Conservation (phyloP, 2,113 vertebrate genomes). For the Pachyramphus minor region DNA sequence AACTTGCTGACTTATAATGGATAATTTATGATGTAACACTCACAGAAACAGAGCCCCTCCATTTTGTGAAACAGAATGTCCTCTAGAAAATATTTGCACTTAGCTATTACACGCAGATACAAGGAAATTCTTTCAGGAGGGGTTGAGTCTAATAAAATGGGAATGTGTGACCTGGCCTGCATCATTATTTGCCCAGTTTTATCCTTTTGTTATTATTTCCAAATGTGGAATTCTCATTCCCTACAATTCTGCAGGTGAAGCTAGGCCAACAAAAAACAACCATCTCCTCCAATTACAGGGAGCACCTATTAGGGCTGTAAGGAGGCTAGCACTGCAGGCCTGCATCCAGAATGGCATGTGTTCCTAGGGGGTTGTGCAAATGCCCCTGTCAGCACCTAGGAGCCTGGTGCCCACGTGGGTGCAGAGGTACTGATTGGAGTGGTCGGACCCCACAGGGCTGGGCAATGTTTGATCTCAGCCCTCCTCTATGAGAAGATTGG, state of each 20-base stretch:
- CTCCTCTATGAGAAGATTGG: not conserved
- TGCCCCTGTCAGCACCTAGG: not conserved
- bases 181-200: slow-evolving; percentile 54
- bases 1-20: not conserved
- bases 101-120: slow-evolving; percentile 39
- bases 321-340: not conserved
- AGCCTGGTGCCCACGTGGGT: rapidly evolving
- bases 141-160: slow-evolving; percentile 59
- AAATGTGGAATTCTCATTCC: slow-evolving; percentile 60
- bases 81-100: slow-evolving; percentile 53
- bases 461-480: not conserved
- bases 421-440: not conserved
- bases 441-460: rapidly evolving
- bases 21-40: slow-evolving; percentile 36
- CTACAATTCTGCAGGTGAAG: slow-evolving; percentile 47
- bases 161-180: slow-evolving; percentile 64
- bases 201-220: slow-evolving; percentile 68
- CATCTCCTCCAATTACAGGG: not conserved
- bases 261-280: slow-evolving; percentile 52
- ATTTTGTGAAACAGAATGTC: slow-evolving; percentile 58
- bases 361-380: not conserved
- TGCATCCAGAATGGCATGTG: rapidly evolving
- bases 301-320: not conserved
- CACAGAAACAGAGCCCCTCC: not conserved
- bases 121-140: slow-evolving; percentile 50